A percentile compares a stretch with the other conserved stretches of the same genome.
These are phyloP conservation scores for Eristalinus sepulchralis DNA, from an alignment of 2,888 invertebrate species.

Conservation along the genomic window DNA sequence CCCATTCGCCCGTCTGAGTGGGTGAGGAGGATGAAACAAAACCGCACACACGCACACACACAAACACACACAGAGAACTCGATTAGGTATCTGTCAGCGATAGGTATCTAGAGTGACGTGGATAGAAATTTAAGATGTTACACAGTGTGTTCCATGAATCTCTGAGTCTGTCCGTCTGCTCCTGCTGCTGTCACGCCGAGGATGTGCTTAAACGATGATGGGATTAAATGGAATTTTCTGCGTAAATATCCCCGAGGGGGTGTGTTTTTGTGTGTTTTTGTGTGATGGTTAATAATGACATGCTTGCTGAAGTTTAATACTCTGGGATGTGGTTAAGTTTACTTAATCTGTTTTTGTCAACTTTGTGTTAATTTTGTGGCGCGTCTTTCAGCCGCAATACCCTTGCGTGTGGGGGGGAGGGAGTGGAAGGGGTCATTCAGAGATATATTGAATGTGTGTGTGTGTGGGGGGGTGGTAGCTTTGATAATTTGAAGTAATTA, in stretches of 20 bases:
- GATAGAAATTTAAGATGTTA: constrained; percentile 57
- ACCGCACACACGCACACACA: not conserved
- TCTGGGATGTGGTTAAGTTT: constrained; percentile 48
- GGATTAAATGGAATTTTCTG: constrained; percentile 60
- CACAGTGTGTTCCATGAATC: not conserved
- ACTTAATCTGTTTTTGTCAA: constrained; percentile 66
- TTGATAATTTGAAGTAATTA: constrained; percentile 16
- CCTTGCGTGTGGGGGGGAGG: not conserved
- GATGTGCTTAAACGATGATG: constrained; percentile 51
- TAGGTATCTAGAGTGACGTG: constrained; percentile 62
- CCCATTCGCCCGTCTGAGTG: not conserved
- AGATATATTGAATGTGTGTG: not conserved
- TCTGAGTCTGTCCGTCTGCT: not conserved
- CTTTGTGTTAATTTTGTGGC: constrained; percentile 9
- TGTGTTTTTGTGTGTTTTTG: not conserved
- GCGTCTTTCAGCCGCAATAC: not conserved
- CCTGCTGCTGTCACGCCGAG: constrained; percentile 21
- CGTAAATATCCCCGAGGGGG: constrained; percentile 60
- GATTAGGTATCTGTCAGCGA: constrained; percentile 68
- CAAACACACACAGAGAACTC: constrained; percentile 8
- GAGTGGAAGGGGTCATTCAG: not conserved
- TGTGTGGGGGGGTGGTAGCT: not conserved
- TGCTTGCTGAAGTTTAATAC: constrained; percentile 57
- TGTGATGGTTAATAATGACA: constrained; percentile 48
- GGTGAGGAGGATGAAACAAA: not conserved